Percentiles rank a stretch among this genome's conserved stretches.
phyloP scores from a whole-genome alignment of 2,113 vertebrate genomes.

The Aplodontia rufa region DNA sequence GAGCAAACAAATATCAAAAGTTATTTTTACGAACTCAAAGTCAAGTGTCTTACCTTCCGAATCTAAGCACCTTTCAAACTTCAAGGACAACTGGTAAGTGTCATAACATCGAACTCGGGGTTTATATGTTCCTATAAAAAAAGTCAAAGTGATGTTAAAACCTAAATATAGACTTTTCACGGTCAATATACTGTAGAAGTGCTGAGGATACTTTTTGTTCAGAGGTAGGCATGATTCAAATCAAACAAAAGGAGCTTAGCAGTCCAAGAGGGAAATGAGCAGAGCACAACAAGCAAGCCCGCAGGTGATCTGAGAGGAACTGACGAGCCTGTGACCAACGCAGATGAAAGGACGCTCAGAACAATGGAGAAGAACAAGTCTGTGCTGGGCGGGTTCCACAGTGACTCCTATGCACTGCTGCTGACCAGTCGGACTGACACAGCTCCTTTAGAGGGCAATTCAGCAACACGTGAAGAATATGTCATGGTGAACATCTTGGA shows the following conservation, averaged over 20 bases:
- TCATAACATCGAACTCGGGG: constrained; percentile 96
- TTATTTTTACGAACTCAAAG: not conserved
- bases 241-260: not conserved
- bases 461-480: not conserved
- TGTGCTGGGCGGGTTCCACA: not conserved
- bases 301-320: too few species aligned
- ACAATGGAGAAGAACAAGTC: not conserved
- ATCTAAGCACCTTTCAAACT: constrained; percentile 98
- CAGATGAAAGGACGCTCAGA: too few species aligned
- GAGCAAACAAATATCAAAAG: not conserved
- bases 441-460: not conserved
- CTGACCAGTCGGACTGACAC: not conserved
- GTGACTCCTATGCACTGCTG: not conserved
- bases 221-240: not conserved
- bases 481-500: not conserved
- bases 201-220: not conserved
- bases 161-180: not conserved
- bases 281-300: not conserved
- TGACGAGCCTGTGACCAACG: too few species aligned
- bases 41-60: constrained; percentile 87
- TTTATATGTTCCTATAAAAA: constrained; percentile 94
- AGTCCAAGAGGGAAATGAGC: not conserved
- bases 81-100: constrained; percentile 96
- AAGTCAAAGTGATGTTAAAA: not conserved
- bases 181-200: not conserved